Conservation (phyloP, 2,113 vertebrate genomes). For the Cyphomyrus discorhynchus region DNA sequence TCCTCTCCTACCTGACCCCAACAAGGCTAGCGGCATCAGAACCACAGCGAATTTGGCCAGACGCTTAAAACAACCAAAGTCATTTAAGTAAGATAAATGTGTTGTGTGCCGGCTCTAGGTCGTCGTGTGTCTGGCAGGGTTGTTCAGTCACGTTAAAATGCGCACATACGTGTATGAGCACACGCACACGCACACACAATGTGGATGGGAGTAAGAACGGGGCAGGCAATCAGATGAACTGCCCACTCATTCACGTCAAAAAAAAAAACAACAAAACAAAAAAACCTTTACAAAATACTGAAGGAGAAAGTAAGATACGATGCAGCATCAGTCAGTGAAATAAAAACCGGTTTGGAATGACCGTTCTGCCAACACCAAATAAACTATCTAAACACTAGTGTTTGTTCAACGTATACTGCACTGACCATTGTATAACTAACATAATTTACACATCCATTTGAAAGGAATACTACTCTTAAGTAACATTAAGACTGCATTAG, state of each 20-base stretch:
- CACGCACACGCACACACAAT: constrained; percentile 19
- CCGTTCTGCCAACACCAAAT: constrained; percentile 42
- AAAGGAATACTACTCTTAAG: constrained; percentile 43
- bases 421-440: constrained; percentile 39
- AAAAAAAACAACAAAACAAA: constrained; percentile 34
- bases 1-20: background rate
- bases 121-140: background rate
- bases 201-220: constrained; percentile 21
- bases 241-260: constrained; percentile 40
- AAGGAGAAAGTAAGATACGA: constrained; percentile 36
- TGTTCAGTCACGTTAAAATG: background rate
- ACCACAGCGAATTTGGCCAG: background rate
- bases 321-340: constrained; percentile 43
- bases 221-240: constrained; percentile 35
- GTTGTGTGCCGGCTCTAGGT: background rate
- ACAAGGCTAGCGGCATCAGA: background rate
- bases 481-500: constrained; percentile 74
- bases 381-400: constrained; percentile 24
- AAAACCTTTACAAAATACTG: constrained; percentile 33
- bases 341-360: constrained; percentile 23
- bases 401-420: constrained; percentile 40
- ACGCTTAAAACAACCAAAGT: background rate
- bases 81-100: background rate
- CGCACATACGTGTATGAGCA: constrained; percentile 6
- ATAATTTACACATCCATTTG: constrained; percentile 50